Conservation (phyloP, 92 coral and sea anemone genomes). For the Epizoanthus fatuus region DNA sequence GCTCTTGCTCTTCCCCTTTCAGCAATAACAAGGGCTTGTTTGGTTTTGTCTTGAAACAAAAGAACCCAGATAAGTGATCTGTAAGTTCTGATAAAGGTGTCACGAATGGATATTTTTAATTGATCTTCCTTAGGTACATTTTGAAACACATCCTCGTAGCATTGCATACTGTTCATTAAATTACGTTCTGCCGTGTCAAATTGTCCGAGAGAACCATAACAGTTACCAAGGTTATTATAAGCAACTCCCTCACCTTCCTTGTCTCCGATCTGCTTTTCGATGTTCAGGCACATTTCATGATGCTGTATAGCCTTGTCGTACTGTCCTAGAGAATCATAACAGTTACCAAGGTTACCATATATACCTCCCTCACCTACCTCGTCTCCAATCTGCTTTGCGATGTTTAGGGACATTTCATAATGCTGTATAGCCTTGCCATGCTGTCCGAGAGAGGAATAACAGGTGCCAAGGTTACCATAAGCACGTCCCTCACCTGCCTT, state of each 20-base stretch:
- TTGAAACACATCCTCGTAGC: neutral
- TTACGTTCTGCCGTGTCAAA: neutral
- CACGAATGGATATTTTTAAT: neutral
- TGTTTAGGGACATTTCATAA: neutral
- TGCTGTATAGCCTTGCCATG: neutral
- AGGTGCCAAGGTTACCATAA: neutral
- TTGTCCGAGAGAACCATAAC: neutral
- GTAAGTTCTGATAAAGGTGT: neutral
- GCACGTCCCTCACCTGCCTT: neutral
- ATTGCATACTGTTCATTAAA: neutral
- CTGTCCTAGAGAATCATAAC: too few relatives aligned
- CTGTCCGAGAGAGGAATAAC: neutral
- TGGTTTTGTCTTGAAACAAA: neutral
- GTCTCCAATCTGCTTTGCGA: conserved; percentile 15
- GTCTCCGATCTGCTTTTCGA: neutral
- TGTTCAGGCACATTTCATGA: neutral
- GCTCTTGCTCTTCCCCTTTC: too few relatives aligned
- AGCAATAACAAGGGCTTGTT: too few relatives aligned
- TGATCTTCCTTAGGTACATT: neutral
- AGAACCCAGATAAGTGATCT: neutral
- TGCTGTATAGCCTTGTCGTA: neutral
- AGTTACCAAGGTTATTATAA: neutral
- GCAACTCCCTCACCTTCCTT: neutral
- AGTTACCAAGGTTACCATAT: too few relatives aligned
- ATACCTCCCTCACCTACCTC: neutral